Percentiles rank a stretch among this genome's conserved stretches.
These are phyloP conservation scores for Acholoe squamosa DNA, from an alignment of 2,888 invertebrate species.

Conservation along the genomic window DNA sequence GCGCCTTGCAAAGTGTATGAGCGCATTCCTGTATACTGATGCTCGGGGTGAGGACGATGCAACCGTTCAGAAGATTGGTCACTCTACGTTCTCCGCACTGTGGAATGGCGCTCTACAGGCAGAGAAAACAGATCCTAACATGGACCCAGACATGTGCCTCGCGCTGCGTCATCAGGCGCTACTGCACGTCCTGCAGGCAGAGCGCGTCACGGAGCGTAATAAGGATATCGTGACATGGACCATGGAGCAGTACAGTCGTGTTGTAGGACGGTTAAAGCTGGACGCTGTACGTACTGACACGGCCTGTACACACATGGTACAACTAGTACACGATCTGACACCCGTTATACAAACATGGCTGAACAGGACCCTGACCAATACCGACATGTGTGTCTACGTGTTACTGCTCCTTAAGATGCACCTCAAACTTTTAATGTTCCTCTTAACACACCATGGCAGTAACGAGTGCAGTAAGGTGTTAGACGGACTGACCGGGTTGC, in stretches of 20 bases:
- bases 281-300: neutral
- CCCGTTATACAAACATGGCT: neutral
- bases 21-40: neutral
- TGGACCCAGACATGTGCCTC: neutral
- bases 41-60: neutral
- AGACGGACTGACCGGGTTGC: neutral
- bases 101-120: neutral
- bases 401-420: neutral
- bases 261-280: neutral
- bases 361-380: neutral
- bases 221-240: slow-evolving; percentile 25
- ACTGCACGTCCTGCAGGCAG: neutral
- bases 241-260: neutral
- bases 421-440: neutral
- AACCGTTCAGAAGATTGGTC: slow-evolving; percentile 3
- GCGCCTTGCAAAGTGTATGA: neutral
- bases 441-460: neutral
- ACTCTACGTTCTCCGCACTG: neutral
- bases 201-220: neutral
- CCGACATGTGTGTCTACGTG: neutral
- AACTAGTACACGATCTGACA: neutral
- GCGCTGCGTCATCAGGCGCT: neutral
- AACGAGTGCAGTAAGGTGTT: neutral
- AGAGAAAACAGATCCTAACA: neutral
- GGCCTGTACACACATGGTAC: neutral